Base-by-base conservation (phyloP, 2,113 vertebrate genomes). In the Bambusicola thoracicus region DNA sequence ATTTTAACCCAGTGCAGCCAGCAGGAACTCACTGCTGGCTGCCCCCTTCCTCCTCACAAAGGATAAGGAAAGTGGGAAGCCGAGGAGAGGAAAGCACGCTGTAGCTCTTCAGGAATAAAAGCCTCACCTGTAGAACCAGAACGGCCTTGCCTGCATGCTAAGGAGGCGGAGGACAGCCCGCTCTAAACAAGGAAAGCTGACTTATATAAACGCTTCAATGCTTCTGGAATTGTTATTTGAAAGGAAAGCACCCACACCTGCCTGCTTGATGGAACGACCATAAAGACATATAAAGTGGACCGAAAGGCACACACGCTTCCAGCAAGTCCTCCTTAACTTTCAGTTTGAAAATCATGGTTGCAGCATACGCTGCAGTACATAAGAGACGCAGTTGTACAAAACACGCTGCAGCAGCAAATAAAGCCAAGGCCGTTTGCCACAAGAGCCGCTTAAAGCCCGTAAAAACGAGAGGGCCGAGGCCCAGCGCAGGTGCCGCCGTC, bases 301-400 rank as follows among this genome's bases (percentile, higher is more conserved):
- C 11, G 18, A 10, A 18, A 59, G 6, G 58, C 2, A 1, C 20
- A 10, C 0, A 5, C 0, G 5, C 10, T 24, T 61, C 2, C 1
- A 56, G 46, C 29, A 8, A 41, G 13, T 13, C 14, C 44, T 20
- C 24, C 14, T 2, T 3, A 11, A 44, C 11, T 16, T 4, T 8
- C 5, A 15, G 32, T 20, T 14, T 10, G 2, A 68, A 27, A 75
- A 11, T 2, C 49, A 11, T 4, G 1, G 38, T 51, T n/a, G 46
- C 1, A 30, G n/a, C 7, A 34, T 0, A 24, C 13, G 4, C 4
- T 1, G 14, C 20, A 3, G 1, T 6, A 0, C 11, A 6, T 32
- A 8, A 17, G 0, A 2, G 4, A 6, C 1, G 22, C 44, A 2
- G 0, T 6, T 2, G 4, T 2, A 4, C 0, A 18, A 13, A 63